These are phyloP conservation scores for Cryptocephalus primarius DNA, from an alignment of 2,888 invertebrate genomes.

Conservation along the genomic window DNA sequence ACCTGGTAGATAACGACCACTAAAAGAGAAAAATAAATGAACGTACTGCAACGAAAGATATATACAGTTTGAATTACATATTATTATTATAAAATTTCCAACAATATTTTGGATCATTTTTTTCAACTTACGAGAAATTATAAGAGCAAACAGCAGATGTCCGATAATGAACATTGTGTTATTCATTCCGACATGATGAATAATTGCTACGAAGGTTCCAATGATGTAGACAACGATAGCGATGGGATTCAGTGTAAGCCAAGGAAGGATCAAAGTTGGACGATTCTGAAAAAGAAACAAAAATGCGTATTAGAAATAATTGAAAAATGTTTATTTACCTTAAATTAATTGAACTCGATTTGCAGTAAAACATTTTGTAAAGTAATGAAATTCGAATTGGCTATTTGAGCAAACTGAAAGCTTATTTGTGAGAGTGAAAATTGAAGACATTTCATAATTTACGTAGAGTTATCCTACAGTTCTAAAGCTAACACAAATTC, in stretches of 20 bases:
- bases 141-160: constrained; percentile 24
- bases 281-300: constrained; percentile 27
- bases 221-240: constrained; percentile 26
- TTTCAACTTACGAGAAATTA: constrained; percentile 25
- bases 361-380: too few species aligned
- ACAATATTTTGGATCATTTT: too few species aligned
- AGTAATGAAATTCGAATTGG: too few species aligned
- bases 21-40: constrained; percentile 22
- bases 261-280: constrained; percentile 29
- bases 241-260: constrained; percentile 29
- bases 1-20: constrained; percentile 29
- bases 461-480: too few species aligned
- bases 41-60: too few species aligned
- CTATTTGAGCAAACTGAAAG: too few species aligned
- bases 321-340: neutral
- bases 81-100: too few species aligned
- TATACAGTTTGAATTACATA: too few species aligned
- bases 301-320: neutral
- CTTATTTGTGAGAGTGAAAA: too few species aligned
- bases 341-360: too few species aligned
- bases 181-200: constrained; percentile 25
- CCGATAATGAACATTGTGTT: constrained; percentile 25
- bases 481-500: too few species aligned
- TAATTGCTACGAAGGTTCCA: constrained; percentile 25
- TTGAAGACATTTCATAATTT: too few species aligned